Percentiles rank a stretch among this genome's conserved stretches.
phyloP scores from a whole-genome alignment of 35 echinoderm and acorn worm species.

The Strongylocentrotus purpuratus region DNA sequence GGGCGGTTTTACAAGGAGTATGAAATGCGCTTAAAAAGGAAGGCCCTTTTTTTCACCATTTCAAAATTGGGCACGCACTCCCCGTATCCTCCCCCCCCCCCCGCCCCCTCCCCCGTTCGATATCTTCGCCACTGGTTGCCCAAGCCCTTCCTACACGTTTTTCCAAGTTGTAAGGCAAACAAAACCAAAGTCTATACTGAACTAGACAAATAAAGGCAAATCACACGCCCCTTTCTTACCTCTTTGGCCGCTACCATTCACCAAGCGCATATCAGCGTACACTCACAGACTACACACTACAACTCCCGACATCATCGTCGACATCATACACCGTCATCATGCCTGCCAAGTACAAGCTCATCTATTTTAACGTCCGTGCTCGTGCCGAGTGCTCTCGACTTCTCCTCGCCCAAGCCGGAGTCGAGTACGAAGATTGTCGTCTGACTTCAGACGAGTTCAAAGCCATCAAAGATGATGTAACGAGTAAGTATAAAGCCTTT shows the following conservation, averaged over 20 bases:
- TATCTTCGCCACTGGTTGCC: background rate
- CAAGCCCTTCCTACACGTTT: background rate
- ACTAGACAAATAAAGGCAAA: background rate
- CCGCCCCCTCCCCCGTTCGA: too few species aligned
- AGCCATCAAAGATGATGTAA: background rate
- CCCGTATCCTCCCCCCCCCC: too few species aligned
- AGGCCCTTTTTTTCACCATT: too few species aligned
- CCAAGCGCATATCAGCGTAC: background rate
- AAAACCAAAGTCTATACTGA: background rate
- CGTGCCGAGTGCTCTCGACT: conserved; percentile 46
- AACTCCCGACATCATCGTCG: background rate
- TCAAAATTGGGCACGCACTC: too few species aligned
- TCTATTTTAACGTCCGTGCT: conserved; percentile 54
- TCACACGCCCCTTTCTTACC: background rate
- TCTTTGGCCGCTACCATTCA: background rate
- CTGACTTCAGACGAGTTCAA: conserved; percentile 27
- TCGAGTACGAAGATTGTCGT: conserved; percentile 63
- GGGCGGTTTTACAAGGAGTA: too few species aligned
- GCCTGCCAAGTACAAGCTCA: conserved; percentile 64
- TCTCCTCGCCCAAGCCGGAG: conserved; percentile 58
- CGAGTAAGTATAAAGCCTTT: background rate
- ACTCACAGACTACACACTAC: background rate
- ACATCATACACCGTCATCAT: conserved; percentile 44
- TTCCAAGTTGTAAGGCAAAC: background rate
- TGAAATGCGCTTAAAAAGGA: too few species aligned